Evolutionary conservation across 2,113 vertebrate species (phyloP).

Genomic region (Alces alces): DNA sequence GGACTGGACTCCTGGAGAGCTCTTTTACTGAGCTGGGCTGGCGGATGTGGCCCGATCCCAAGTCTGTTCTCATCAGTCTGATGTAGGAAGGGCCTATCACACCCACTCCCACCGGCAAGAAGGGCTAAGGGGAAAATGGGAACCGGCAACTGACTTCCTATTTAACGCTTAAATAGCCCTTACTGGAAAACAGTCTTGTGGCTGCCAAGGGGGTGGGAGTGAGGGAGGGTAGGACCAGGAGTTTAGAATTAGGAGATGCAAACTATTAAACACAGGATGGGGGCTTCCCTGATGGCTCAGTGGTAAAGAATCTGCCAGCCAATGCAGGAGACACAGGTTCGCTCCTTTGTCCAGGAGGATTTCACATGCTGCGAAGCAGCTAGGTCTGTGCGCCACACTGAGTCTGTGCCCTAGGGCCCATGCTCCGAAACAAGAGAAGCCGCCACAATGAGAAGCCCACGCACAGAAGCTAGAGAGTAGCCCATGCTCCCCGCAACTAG

Average conservation of each 20-base stretch:
- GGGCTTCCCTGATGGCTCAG: not conserved
- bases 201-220: not conserved
- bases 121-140: not conserved
- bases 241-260: not conserved
- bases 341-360: not conserved
- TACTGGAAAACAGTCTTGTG: not conserved
- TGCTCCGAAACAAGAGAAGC: not conserved
- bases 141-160: rapidly evolving
- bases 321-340: not conserved
- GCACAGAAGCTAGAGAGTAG: not conserved
- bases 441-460: not conserved
- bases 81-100: not conserved
- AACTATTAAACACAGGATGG: not conserved
- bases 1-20: not conserved
- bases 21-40: not conserved
- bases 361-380: not conserved
- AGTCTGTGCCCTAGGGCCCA: not conserved
- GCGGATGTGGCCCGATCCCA: not conserved
- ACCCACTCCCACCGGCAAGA: not conserved
- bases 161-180: not conserved
- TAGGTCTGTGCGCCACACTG: not conserved
- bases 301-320: not conserved
- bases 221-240: not conserved
- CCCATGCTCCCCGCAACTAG: not conserved
- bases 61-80: not conserved